Conservation (phyloP, 2,888 invertebrate species). For the Alsophila aescularia region DNA sequence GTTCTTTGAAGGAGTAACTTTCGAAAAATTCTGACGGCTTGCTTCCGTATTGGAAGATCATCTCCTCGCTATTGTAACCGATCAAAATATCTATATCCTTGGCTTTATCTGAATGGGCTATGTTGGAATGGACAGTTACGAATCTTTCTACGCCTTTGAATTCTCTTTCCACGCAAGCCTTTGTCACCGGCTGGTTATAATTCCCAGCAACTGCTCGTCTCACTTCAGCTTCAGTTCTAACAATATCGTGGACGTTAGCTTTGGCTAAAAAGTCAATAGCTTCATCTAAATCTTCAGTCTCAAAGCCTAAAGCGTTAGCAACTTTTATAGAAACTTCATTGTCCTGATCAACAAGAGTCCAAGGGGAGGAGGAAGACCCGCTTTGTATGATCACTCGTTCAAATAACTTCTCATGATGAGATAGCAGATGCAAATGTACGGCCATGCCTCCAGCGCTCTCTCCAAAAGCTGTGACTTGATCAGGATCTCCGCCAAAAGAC, state of each 20-base stretch:
- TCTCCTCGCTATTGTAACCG: slow-evolving; percentile 37
- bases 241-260: slow-evolving; percentile 30
- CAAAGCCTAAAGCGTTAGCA: slow-evolving; percentile 25
- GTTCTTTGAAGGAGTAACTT: slow-evolving; percentile 1
- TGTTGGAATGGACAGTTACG: slow-evolving; percentile 24
- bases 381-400: slow-evolving; percentile 42
- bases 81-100: slow-evolving; percentile 27
- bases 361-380: slow-evolving; percentile 22
- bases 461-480: slow-evolving; percentile 26
- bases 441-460: slow-evolving; percentile 43
- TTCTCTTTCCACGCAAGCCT: slow-evolving; percentile 31
- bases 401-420: slow-evolving; percentile 42
- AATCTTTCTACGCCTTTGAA: slow-evolving; percentile 28
- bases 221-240: slow-evolving; percentile 3
- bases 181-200: slow-evolving; percentile 29
- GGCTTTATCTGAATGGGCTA: slow-evolving; percentile 30
- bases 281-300: slow-evolving; percentile 24
- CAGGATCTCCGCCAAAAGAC: slow-evolving; percentile 44
- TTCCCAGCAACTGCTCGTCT: slow-evolving; percentile 3
- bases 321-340: slow-evolving; percentile 23
- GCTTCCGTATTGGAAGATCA: slow-evolving; percentile 26
- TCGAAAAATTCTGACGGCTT: slow-evolving; percentile 23
- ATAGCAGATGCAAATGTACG: slow-evolving; percentile 42
- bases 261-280: slow-evolving; percentile 26
- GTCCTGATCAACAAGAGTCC: slow-evolving; percentile 27